These are phyloP conservation scores for Bettongia penicillata DNA, from an alignment of 2,113 vertebrate genomes.

Conservation along the genomic window DNA sequence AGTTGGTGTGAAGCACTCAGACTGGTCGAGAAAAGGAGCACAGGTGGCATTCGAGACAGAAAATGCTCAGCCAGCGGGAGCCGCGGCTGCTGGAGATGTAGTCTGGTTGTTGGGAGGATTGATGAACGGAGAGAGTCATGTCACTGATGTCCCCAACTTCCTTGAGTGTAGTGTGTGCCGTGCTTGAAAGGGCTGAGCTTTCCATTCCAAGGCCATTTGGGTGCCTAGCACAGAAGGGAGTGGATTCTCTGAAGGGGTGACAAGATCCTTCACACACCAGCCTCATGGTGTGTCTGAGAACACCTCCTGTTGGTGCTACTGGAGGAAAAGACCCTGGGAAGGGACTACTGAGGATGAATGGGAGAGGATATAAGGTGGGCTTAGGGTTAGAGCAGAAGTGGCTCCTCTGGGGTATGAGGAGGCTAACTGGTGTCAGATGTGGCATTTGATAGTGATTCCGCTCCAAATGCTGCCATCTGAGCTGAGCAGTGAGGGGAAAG, in stretches of 20 bases:
- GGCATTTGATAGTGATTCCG: background rate
- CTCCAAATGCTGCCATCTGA: background rate
- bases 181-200: background rate
- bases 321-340: background rate
- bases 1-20: background rate
- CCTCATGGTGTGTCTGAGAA: background rate
- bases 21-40: background rate
- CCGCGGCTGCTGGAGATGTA: background rate
- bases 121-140: background rate
- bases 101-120: background rate
- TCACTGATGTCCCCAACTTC: background rate
- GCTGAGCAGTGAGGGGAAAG: background rate
- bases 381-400: background rate
- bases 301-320: background rate
- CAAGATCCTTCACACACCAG: background rate
- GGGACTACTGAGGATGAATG: background rate
- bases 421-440: background rate
- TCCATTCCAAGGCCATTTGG: background rate
- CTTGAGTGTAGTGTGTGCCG: background rate
- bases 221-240: background rate
- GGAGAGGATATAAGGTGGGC: background rate
- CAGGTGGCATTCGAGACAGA: background rate
- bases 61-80: background rate
- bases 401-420: background rate
- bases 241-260: background rate